Base-by-base conservation (phyloP, 2,113 vertebrate species). In the Daboia siamensis region DNA sequence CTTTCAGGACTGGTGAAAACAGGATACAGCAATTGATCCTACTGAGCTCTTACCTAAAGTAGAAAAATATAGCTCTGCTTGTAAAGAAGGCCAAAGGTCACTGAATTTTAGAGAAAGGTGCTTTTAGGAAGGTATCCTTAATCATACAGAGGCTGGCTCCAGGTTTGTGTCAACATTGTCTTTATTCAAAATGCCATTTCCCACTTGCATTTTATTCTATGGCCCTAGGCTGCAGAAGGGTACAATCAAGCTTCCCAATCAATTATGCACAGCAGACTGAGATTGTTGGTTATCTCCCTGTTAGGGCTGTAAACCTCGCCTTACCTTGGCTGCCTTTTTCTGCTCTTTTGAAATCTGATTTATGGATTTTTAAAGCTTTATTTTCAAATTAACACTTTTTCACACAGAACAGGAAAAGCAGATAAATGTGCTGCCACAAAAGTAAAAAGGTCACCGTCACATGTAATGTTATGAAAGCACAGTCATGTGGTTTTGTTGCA, bases 201-300 rank as follows among this genome's bases (percentile, higher is more conserved):
- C 6, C 7, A 61, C 92, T 23, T 74, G 89, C 94, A 94, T 85
- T 87, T 59, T 69, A 54, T 93, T 89, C 44, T 23, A 6, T 59
- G 93, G n/a, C 0, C 86, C 10, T 87, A 3, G 55, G 56, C 44
- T 93, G 91, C 86, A 46, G n/a, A 64, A 93, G 57, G 87, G 8
- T 85, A 92, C 94, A 93, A 93, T 95, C 93, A 91, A 88, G 26
- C 94, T 95, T 86, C 33, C 95, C 92, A 93, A 97, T 97, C 94
- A 96, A 96, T 96, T 96, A 97, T 96, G 94, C 94, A 97, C 95
- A 97, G 96, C 85, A 90, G 55, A 94, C 94, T 69, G 55, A 0
- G 54, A 54, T 39, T 23, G 17, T 54, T 48, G 44, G 93, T 89
- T 84, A 88, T 95, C 96, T 96, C 94, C 93, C 95, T 92, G 88